A percentile compares a stretch with the other conserved stretches of the same genome.
Evolutionary conservation across 1,140 invertebrate species (phyloP).

Genomic region (Drosophila yakuba): DNA sequence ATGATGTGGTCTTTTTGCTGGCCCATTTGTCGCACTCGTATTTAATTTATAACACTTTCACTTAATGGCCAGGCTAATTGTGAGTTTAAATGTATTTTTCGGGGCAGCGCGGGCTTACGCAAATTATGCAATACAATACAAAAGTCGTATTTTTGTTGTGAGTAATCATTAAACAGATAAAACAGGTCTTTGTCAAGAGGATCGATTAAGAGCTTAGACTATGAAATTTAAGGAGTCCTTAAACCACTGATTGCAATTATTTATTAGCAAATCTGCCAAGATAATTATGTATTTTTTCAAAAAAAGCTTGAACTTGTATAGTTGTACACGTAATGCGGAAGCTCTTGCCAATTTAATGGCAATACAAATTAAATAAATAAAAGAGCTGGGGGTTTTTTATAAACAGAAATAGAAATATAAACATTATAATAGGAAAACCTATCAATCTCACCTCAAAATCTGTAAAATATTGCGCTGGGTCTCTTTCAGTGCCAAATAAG

Average conservation of each 20-base stretch:
- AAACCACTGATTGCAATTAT: no score
- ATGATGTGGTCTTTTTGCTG: background rate
- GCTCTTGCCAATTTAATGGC: no score
- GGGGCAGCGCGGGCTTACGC: constrained; percentile 8
- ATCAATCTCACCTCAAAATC: background rate
- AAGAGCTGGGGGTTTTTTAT: no score
- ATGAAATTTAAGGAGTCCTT: background rate
- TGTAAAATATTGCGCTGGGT: no score
- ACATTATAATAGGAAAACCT: background rate
- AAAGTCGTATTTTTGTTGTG: constrained; percentile 2
- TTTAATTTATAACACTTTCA: constrained; percentile 79
- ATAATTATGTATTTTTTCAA: background rate
- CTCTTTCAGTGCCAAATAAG: constrained; percentile 6
- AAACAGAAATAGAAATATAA: background rate
- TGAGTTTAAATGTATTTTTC: constrained; percentile 46
- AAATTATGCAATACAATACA: constrained; percentile 53
- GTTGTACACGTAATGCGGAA: no score
- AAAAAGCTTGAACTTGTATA: background rate
- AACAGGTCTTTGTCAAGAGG: constrained; percentile 15
- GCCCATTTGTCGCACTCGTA: constrained; percentile 30
- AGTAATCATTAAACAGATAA: background rate
- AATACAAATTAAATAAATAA: no score
- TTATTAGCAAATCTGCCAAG: no score
- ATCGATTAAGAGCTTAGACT: background rate
- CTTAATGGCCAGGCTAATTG: constrained; percentile 72